Evolutionary conservation across 2,888 invertebrate species (phyloP).

Genomic region (Euclidia mi): DNA sequence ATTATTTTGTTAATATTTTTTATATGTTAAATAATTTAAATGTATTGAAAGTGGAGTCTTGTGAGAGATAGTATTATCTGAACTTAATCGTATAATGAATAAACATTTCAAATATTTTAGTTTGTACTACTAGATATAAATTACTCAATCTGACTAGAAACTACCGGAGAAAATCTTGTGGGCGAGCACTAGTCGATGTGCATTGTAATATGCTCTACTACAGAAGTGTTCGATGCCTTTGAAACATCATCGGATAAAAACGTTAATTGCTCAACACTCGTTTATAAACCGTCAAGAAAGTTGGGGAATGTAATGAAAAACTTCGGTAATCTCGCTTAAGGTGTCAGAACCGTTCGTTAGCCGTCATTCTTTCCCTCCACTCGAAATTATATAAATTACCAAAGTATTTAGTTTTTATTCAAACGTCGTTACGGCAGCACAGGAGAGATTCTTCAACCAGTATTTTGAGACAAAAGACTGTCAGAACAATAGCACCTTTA

Average conservation of each 20-base stretch:
- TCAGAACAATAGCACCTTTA: constrained; percentile 59
- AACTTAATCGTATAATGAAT: constrained; percentile 13
- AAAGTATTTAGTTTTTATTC: constrained; percentile 66
- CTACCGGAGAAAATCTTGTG: not conserved
- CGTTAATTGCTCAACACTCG: constrained; percentile 61
- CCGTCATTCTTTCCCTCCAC: constrained; percentile 62
- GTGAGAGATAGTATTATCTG: constrained; percentile 2
- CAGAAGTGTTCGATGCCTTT: constrained; percentile 33
- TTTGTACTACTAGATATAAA: not conserved
- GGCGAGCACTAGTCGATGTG: constrained; percentile 19
- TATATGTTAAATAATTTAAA: constrained; percentile 7
- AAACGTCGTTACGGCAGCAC: constrained; percentile 33
- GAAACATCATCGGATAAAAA: constrained; percentile 57
- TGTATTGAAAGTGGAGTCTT: constrained; percentile 1
- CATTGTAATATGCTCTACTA: constrained; percentile 22
- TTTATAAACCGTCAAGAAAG: constrained; percentile 60
- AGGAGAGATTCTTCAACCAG: constrained; percentile 50
- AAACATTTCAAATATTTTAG: constrained; percentile 13
- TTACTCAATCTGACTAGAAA: not conserved
- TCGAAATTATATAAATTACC: constrained; percentile 69
- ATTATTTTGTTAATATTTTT: constrained; percentile 3
- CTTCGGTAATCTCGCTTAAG: constrained; percentile 64
- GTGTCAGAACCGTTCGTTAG: constrained; percentile 76
- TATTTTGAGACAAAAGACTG: constrained; percentile 56
- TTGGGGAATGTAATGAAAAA: constrained; percentile 68